Evolutionary conservation across 2,113 vertebrate species (phyloP), one percentile per base, ranked within the genome.

Genomic region (Carollia perspicillata): DNA sequence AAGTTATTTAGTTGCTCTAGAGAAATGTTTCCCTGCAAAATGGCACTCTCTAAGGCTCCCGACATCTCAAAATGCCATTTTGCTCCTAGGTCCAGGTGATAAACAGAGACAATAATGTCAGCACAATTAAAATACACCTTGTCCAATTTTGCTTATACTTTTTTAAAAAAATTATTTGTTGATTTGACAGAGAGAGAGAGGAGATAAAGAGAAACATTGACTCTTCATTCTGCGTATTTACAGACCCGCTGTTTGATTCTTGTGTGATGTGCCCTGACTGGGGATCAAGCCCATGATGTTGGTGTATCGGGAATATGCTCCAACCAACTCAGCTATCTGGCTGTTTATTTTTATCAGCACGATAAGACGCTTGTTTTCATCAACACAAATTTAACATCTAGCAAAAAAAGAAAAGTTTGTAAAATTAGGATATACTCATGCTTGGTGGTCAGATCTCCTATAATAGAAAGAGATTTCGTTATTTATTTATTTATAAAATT

Each of bases 31-130:
- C 35, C 37, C 66, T 33, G 58, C 5, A 44, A 51, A 72, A 22
- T 6, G 28, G 14, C 0, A 0, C 14, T 40, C 37, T n/a, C 30
- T 33, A 37, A 37, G 4, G n/a, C 14, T 13, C n/a, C 35, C 2
- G 42, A 17, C 10, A 12, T 28, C 26, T 72, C 55, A 53, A 37
- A 53, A 40, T n/a, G 8, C 20, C 40, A 6, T 51, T 79, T 47
- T 79, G 35, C 30, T 84, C 35, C 55, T 42, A 17, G 49, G 30
- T 69, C 60, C 26, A 26, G 40, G 7, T 51, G 49, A 47, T 40
- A 17, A 33, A 42, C 11, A 18, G 37, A 44, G 16, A 37, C 58
- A 69, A n/a, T 37, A 68, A 75, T 92, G 37, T 16, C 35, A 47
- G 26, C 2, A 44, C 78, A 35, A n/a, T 44, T 44, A 20, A 80